A percentile compares a stretch with the other conserved stretches of the same genome.
These are phyloP conservation scores for Pseudococcus longispinus DNA, from an alignment of 2,888 invertebrate species.

Conservation along the genomic window DNA sequence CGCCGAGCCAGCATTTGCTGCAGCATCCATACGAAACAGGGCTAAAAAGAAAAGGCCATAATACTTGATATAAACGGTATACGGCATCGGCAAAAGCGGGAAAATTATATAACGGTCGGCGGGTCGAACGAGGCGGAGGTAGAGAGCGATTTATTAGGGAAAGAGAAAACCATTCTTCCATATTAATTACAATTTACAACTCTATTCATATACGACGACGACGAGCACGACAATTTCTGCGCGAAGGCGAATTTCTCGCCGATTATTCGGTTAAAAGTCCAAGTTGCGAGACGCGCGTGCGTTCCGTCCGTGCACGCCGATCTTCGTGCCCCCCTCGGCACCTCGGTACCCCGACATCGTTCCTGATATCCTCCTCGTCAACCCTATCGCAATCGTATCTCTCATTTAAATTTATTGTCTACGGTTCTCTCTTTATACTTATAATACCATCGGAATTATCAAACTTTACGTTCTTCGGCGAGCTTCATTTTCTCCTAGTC, in stretches of 20 bases:
- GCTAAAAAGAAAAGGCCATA: neutral
- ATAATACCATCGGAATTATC: constrained; percentile 54
- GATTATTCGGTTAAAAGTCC: neutral
- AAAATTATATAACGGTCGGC: constrained; percentile 21
- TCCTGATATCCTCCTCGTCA: constrained; percentile 15
- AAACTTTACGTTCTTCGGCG: constrained; percentile 49
- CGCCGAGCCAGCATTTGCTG: neutral
- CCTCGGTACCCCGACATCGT: neutral
- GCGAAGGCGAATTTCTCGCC: constrained; percentile 39
- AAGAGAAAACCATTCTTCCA: constrained; percentile 55
- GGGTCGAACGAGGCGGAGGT: neutral
- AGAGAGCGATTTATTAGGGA: constrained; percentile 50
- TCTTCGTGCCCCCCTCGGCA: neutral
- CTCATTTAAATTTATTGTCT: constrained; percentile 55
- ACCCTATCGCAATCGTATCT: constrained; percentile 55
- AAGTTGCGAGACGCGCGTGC: constrained; percentile 19
- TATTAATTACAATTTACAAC: constrained; percentile 55
- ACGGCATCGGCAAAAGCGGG: neutral
- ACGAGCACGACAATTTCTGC: constrained; percentile 46
- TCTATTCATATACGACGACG: constrained; percentile 52
- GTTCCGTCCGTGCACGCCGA: constrained; percentile 37
- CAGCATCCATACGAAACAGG: neutral
- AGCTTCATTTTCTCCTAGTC: constrained; percentile 15
- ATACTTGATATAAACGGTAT: neutral
- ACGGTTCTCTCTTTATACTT: constrained; percentile 34